Base-by-base conservation (phyloP, 2,113 vertebrate genomes). In the Melanocharis versteri region DNA sequence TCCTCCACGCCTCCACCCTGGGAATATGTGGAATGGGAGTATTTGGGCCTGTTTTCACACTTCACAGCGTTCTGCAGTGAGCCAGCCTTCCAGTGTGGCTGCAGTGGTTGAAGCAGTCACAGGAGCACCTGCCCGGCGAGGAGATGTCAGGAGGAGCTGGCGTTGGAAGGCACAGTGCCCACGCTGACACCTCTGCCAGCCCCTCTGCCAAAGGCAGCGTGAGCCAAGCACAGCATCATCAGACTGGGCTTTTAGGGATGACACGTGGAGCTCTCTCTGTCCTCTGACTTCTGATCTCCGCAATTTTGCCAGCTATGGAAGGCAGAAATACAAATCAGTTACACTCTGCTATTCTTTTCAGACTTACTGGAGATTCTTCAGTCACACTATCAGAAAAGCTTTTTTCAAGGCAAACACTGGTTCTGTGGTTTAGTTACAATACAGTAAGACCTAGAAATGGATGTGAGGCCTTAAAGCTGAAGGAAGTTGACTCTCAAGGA, bases 261-360 rank as follows among this genome's bases (percentile, higher is more conserved):
- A 33, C 4, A 19, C 0, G 0, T 11, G 28, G 15, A 72, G 39
- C 42, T 27, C 48, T 61, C 39, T 77, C 42, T 50, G 28, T 71
- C 31, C 44, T 91, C 54, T 72, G 73, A n/a, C 31, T 50, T 62
- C 26, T 42, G n/a, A 48, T 53, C 40, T 51, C 64, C 51, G 75
- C 12, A 6, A 10, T 44, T 60, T 64, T 69, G 40, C 54, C 48
- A 22, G 33, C 37, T 42, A 7, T 15, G 56, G 15, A 69, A 84
- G 33, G 50, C 1, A 76, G 61, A 96, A 69, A 89, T 11, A 56
- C 35, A 58, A 26, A n/a, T 39, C 40, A 61, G 6, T 24, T 65
- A 22, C 4, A 7, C 14, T 27, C 57, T 72, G 21, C 23, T 72
- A 7, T 22, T 82, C 53, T 85, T 53, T 30, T 48, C 83, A 57